Conservation (phyloP, 2,797 vertebrate genomes). For the Orestias chungarensis region DNA sequence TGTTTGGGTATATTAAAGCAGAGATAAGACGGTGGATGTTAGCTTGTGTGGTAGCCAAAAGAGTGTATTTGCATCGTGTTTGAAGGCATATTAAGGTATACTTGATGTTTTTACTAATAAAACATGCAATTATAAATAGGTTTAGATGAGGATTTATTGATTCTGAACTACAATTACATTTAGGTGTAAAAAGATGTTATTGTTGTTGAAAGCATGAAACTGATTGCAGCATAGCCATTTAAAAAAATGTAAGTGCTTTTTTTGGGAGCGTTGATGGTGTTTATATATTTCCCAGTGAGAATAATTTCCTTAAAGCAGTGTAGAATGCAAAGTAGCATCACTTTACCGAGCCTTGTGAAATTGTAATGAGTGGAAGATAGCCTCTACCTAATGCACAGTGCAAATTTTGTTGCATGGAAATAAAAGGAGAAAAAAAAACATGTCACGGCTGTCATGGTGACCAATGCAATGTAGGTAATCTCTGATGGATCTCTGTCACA, state of each 20-base stretch:
- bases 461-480: conserved; percentile 24
- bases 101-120: no score
- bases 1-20: no score
- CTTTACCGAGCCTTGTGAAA: conserved; percentile 8
- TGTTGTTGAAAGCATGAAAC: background rate
- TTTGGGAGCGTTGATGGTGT: background rate
- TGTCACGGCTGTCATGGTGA: conserved; percentile 60
- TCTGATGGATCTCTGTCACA: conserved; percentile 36
- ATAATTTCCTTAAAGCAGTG: background rate
- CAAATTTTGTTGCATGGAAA: conserved; percentile 23
- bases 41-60: no score
- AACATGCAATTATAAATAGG: no score
- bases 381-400: conserved; percentile 12
- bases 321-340: conserved; percentile 2
- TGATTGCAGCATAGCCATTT: background rate
- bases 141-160: no score
- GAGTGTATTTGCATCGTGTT: no score
- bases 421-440: background rate
- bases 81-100: no score
- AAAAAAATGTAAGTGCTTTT: background rate
- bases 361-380: conserved; percentile 15
- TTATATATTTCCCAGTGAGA: background rate
- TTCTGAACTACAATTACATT: background rate
- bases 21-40: no score
- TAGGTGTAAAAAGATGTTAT: background rate